These are phyloP conservation scores for Atta texana DNA, from an alignment of 1,140 invertebrate species.

Conservation along the genomic window DNA sequence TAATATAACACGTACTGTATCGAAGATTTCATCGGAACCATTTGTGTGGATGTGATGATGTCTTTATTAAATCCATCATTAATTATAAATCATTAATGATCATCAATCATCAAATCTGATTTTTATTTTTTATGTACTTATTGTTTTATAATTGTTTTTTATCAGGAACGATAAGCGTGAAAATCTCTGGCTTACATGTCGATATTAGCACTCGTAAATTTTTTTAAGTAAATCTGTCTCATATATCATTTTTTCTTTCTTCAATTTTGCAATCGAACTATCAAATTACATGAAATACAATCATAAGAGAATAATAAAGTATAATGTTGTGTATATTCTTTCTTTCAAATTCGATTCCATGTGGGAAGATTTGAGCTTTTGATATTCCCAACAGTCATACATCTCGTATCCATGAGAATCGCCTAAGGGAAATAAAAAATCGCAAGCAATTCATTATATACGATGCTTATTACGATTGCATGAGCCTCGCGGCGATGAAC, in stretches of 20 bases:
- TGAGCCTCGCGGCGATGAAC: slow-evolving; percentile 29
- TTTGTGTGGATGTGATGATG: slow-evolving; percentile 3
- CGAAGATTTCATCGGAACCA: slow-evolving; percentile 24
- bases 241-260: background rate
- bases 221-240: background rate
- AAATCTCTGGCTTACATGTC: background rate
- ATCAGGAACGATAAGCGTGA: background rate
- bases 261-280: background rate
- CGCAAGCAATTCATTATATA: background rate
- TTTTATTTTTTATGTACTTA: background rate
- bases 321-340: background rate
- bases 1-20: background rate
- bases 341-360: background rate
- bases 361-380: background rate
- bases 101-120: slow-evolving; percentile 4
- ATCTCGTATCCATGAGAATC: background rate
- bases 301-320: slow-evolving; percentile 10
- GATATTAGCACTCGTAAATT: background rate
- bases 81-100: slow-evolving; percentile 25
- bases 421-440: background rate
- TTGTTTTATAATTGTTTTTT: background rate
- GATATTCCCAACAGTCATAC: background rate
- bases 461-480: slow-evolving; percentile 11
- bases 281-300: background rate
- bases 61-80: slow-evolving; percentile 28